Percentiles rank a stretch among this genome's conserved stretches.
These are phyloP conservation scores for Grallaria varia DNA, from an alignment of 2,113 vertebrate species.

Conservation along the genomic window DNA sequence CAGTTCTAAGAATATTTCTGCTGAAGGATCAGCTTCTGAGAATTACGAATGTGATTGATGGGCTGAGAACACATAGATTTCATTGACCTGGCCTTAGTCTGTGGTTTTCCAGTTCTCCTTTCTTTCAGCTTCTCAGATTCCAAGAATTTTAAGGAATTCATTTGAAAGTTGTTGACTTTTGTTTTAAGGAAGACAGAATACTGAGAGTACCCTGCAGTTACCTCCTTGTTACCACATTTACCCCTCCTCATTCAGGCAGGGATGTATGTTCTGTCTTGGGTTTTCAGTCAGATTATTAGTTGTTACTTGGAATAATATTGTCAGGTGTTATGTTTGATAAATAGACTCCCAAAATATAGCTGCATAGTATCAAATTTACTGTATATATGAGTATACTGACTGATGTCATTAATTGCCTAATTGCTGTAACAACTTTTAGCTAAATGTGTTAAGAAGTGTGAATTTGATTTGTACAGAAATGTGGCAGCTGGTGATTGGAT, in stretches of 20 bases:
- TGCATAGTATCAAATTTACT: not conserved
- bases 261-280: not conserved
- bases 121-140: not conserved
- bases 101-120: not conserved
- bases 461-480: not conserved
- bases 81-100: not conserved
- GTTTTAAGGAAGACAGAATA: not conserved
- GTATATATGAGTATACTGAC: not conserved
- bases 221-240: not conserved
- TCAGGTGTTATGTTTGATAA: not conserved
- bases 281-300: not conserved
- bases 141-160: not conserved
- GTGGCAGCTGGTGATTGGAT: not conserved
- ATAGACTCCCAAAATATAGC: not conserved
- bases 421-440: not conserved
- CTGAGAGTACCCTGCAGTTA: not conserved
- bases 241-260: not conserved
- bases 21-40: not conserved
- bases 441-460: not conserved
- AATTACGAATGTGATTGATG: not conserved
- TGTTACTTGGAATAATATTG: not conserved
- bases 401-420: not conserved
- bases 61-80: not conserved
- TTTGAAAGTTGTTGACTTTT: not conserved
- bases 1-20: not conserved